Evolutionary conservation across 2,797 vertebrate genomes (phyloP).

Genomic region (Menidia menidia): DNA sequence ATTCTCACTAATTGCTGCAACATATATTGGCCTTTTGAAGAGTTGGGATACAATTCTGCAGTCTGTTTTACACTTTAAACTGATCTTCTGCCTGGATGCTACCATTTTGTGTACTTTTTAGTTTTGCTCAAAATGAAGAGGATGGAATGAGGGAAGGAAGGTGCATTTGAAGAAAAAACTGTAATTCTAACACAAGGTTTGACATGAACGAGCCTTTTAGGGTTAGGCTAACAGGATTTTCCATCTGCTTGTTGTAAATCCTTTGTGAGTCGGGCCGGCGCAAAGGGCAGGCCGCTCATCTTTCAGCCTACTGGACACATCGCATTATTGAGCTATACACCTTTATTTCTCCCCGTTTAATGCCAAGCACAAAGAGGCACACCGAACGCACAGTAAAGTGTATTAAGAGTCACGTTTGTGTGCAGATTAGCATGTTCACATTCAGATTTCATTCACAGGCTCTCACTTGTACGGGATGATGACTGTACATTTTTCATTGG

Average conservation of each 20-base stretch:
- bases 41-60: constrained; percentile 41
- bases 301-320: constrained; percentile 77
- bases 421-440: constrained; percentile 45
- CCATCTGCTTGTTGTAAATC: constrained; percentile 80
- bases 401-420: constrained; percentile 52
- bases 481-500: constrained; percentile 69
- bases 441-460: constrained; percentile 9
- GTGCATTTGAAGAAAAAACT: constrained; percentile 45
- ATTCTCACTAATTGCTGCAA: constrained; percentile 54
- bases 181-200: constrained; percentile 74
- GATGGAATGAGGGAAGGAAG: constrained; percentile 2
- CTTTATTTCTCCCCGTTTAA: constrained; percentile 78
- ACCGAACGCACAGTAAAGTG: constrained; percentile 33
- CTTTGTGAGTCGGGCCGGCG: constrained; percentile 65
- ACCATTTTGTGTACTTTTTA: constrained; percentile 20
- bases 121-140: constrained; percentile 32
- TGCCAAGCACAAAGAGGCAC: constrained; percentile 53
- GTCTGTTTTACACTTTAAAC: constrained; percentile 36
- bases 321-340: constrained; percentile 81
- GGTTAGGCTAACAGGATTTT: constrained; percentile 83
- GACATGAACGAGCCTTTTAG: constrained; percentile 79
- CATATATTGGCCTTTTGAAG: constrained; percentile 55
- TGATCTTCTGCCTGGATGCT: constrained; percentile 12
- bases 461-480: constrained; percentile 7
- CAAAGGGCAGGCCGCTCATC: constrained; percentile 81